Conservation (phyloP, 2,888 invertebrate species). For the Rhaphigaster nebulosa region DNA sequence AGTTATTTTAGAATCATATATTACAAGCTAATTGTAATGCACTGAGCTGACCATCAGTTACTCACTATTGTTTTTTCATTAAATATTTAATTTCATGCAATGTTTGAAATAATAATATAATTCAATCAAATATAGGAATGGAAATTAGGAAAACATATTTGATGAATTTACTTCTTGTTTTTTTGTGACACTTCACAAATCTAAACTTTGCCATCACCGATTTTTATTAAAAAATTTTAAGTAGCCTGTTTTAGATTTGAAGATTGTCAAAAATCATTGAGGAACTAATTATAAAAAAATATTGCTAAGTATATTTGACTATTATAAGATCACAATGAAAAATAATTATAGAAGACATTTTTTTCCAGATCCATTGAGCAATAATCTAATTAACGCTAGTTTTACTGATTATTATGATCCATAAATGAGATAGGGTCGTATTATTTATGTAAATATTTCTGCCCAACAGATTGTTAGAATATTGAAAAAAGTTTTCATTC, state of each 20-base stretch:
- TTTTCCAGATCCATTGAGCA: neutral
- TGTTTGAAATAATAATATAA: neutral
- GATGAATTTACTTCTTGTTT: neutral
- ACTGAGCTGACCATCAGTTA: too few species aligned
- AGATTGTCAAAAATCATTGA: neutral
- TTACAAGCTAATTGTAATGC: too few species aligned
- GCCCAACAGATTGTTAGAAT: neutral
- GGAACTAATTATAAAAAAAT: neutral
- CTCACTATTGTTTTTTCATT: neutral
- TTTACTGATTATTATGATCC: neutral
- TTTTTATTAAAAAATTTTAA: neutral
- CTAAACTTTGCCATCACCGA: neutral
- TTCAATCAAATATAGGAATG: neutral
- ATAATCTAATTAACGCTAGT: neutral
- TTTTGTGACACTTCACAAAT: neutral
- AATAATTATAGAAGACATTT: neutral
- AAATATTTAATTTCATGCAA: too few species aligned
- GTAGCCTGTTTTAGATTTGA: neutral
- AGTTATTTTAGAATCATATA: too few species aligned
- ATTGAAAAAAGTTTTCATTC: neutral
- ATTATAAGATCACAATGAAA: neutral
- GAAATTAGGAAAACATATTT: neutral
- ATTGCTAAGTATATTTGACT: neutral
- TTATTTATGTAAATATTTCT: neutral
- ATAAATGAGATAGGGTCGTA: too few species aligned